Base-by-base conservation (phyloP, 2,888 invertebrate genomes). In the Archips crataeganus region DNA sequence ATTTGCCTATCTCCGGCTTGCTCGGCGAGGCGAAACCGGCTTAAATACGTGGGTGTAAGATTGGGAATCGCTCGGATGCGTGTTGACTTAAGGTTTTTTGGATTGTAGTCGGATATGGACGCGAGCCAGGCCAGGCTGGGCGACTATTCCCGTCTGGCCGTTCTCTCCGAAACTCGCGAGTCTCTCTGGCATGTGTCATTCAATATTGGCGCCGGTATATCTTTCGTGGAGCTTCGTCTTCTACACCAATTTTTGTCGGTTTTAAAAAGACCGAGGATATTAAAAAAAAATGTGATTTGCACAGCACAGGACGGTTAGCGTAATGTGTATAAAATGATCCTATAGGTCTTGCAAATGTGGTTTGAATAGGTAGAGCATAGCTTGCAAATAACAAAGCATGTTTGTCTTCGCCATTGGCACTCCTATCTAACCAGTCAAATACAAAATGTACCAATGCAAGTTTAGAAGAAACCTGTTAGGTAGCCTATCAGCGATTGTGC, bases 81-180 rank as follows among this genome's bases (percentile, higher is more conserved):
- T 78, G 78, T 82, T 78, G 83, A 83, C 86, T 88, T 88, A 83
- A 80, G 87, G 83, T 87, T 82, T 87, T 85, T 87, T 81, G 79
- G 79, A 80, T 78, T 79, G 81, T 78, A 78, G 78, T 79, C 77
- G 76, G 77, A 84, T 83, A 92, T 94, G 94, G 94, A 92, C 91
- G 87, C 81, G 82, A 84, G 94, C 94, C 94, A 94, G 92, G 94
- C 93, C 94, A 90, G 94, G 93, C 81, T 85, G 85, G 84, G 91
- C 83, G 93, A 92, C 94, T 94, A 94, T 94, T 94, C 94, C 94
- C 93, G 94, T 93, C 94, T 92, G 87, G 88, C 88, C 83, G 83
- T 89, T 87, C 87, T 86, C 87, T 87, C 89, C 86, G 85, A 89
- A 88, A 87, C 84, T 85, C 82, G 84, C 86, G 80, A 85, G 86